Evolutionary conservation across 2,113 vertebrate species (phyloP).

Genomic region (Psettodes erumei): DNA sequence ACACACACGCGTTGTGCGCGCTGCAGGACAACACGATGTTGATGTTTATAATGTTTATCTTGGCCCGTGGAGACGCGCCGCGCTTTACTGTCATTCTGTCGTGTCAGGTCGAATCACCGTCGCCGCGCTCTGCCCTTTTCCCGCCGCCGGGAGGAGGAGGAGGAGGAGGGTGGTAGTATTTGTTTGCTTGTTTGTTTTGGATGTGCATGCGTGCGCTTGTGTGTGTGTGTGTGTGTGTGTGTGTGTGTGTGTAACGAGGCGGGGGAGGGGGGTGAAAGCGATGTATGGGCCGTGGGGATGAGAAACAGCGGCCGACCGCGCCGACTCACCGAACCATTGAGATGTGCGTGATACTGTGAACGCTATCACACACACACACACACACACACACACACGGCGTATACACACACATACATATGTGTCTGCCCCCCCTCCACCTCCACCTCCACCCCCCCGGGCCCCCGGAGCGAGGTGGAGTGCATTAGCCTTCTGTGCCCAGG

Average conservation of each 20-base stretch:
- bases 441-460: too few species aligned
- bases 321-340: constrained; percentile 69
- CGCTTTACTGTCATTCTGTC: constrained; percentile 29
- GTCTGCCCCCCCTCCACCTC: too few species aligned
- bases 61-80: constrained; percentile 24
- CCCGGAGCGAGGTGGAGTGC: constrained; percentile 68
- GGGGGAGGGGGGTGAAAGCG: constrained; percentile 29
- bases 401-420: constrained; percentile 46
- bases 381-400: constrained; percentile 48
- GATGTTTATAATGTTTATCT: constrained; percentile 24
- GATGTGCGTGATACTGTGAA: constrained; percentile 75
- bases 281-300: constrained; percentile 35
- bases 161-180: constrained; percentile 49
- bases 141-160: too few species aligned
- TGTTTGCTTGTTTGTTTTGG: constrained; percentile 74
- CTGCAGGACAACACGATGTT: too few species aligned
- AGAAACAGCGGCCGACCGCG: constrained; percentile 37
- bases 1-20: too few species aligned
- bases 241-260: constrained; percentile 48
- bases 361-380: constrained; percentile 52
- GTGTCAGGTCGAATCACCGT: constrained; percentile 47
- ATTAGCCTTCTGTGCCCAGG: constrained; percentile 71
- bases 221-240: constrained; percentile 56
- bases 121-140: constrained; percentile 29
- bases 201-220: constrained; percentile 55